Base-by-base conservation (phyloP, 2,113 vertebrate species). In the Dromaius novaehollandiae region DNA sequence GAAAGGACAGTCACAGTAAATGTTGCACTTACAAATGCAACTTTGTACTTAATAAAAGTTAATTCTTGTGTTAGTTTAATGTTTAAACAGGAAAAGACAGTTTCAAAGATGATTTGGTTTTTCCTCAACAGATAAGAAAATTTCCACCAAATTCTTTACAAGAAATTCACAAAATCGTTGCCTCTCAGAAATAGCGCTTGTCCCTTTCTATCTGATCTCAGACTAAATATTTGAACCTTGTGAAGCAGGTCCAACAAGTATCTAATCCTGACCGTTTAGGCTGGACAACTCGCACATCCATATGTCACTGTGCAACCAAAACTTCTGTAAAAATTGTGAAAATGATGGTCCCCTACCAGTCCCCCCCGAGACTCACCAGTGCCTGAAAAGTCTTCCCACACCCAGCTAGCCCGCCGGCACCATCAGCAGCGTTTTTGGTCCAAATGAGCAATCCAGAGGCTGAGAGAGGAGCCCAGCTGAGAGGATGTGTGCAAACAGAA, bases 341-440 rank as follows among this genome's bases (percentile, higher is more conserved):
- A 69, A 40, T 3, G 65, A 15, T n/a, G 4, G 5, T 25, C 6
- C 30, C 44, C 17, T 4, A 7, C 9, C 9, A 2, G 0, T 15
- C 3, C 32, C 42, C 28, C 2, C 30, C 0, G 4, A 63, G 68
- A 97, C 98, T 99, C 97, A 99, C 98, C 98, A 97, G 92, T 98
- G 91, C 98, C 96, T 90, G 96, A 94, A 96, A 95, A 97, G 80
- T 87, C 97, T 86, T 86, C 78, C 79, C 53, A 6, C 17, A 25
- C 19, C 28, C 28, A 2, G 55, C 42, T 7, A n/a, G 48, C 48
- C 44, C 3, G 3, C 48, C 1, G 70, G 65, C 91, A 69, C 75
- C 83, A 16, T 60, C 66, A 15, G 8, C 0, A 16, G 38, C 0
- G 1, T 0, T 13, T 9, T 4, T 15, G 22, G 56, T 89, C 86